Evolutionary conservation across 1,140 invertebrate genomes (phyloP), one percentile per base, ranked within the genome.

Genomic region (Daktulosphaira vitifoliae): DNA sequence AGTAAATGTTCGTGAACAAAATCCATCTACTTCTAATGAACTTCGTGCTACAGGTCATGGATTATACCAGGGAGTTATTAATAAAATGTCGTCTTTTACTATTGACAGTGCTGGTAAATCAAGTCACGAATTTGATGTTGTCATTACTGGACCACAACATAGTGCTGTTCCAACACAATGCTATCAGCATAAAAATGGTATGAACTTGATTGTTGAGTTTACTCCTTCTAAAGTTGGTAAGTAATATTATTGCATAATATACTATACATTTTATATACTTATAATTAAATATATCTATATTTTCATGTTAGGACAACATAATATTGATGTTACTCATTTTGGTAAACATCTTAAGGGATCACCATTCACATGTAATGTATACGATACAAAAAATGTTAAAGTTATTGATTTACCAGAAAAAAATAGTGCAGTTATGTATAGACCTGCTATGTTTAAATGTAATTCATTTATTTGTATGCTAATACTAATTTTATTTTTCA

Each of bases 341-440:
- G 89, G 92, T 0, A 90, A 93, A 72, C 84, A 89, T 16, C 83
- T 99, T 18, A 81, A 86, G n/a, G 94, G 95, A 18, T 97, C 93
- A 69, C 96, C 96, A 16, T 99, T 94, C 76, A 88, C 84, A 66
- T 96, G 95, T 72, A 91, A 98, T 76, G 89, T 93, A 1, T 96
- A 92, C 73, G 94, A 99, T 77, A 82, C 92, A 11, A 83, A 82
- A 42, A 89, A 87, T 78, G 82, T 87, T 5, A 81, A 81, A 68
- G 73, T 89, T 22, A 81, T 85, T 65, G 85, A 87, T 66, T 77
- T 90, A 20, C 86, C 84, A 23, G 83, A 84, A 48, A 84, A 48
- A 8, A 48, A 83, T n/a, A 88, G 86, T 48, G 81, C 92, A 49
- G 84, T 88, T 23, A 82, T 92, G 18, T 88, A 91, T 68, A 90